Evolutionary conservation across 1,140 invertebrate genomes (phyloP), one percentile per base, ranked within the genome.

Genomic region (Formica exsecta): DNA sequence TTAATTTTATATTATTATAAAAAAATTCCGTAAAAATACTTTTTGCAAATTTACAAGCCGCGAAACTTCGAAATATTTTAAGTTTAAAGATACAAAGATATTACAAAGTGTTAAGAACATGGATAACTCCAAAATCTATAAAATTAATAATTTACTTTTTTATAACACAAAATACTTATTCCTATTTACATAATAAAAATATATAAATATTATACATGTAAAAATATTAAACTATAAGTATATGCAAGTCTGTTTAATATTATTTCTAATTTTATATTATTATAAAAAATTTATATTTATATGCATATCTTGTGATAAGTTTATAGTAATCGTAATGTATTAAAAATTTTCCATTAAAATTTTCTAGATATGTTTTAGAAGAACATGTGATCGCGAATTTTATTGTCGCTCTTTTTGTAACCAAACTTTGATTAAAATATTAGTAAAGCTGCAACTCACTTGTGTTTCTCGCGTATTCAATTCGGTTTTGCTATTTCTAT

Each of bases 401-500:
- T 51, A 65, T 36, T 22, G 1, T 9, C 25, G 1, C 25, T 51
- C 8, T 48, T 77, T 6, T 25, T 32, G 3, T 64, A 36, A 5
- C 25, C 9, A 32, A 65, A 70, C 44, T 70, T 70, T 32, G 32
- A 68, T 68, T 44, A 38, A 65, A 29, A 48, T 41, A 22, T 77
- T 25, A 25, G 38, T 19, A 29, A 64, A 29, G 6, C 29, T 36
- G 38, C 9, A 61, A 48, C 13, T 36, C 13, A 54, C 89, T 16
- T 87, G 70, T 19, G 85, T 36, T 25, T 90, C 86, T n/a, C 25
- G 77, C 73, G 65, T 57, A 19, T 62, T 62, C 29, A 36, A 8
- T 1, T 71, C 76, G 29, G 57, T 11, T 25, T 61, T 71, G 38
- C 44, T 29, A 41, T 22, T 32, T 48, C 9, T 25, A 13, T 77